Base-by-base conservation (phyloP, 2,888 invertebrate genomes). In the Uropetala carovei region DNA sequence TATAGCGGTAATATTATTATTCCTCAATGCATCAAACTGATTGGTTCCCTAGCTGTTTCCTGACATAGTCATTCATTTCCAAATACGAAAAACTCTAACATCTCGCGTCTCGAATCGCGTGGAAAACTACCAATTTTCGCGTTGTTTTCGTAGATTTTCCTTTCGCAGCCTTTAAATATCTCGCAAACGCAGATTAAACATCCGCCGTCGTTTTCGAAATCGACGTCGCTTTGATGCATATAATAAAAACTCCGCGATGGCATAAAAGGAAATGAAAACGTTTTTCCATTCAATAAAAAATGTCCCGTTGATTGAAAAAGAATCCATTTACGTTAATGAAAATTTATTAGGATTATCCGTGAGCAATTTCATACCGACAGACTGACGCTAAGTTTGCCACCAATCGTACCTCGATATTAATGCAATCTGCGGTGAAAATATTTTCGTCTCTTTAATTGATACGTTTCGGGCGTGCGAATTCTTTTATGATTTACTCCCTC, bases 301-400 rank as follows among this genome's bases (percentile, higher is more conserved):
- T 64, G 60, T 43, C 43, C 43, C 68, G 89, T 68, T 64, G 64
- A 89, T 89, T 89, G 89, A 89, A 89, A 89, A 89, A 68, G 89
- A 89, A 89, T 64, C 89, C 60, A 89, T 89, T 89, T 89, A 43
- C 89, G 43, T 89, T 89, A 58, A 89, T 89, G 89, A 89, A 89
- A 89, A 89, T 89, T 89, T 89, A 89, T 89, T 89, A 89, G 89
- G 89, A 89, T 89, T 89, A 89, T 89, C 89, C 89, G 68, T 64
- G 89, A 89, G 64, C 89, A 89, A 64, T 89, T 89, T 89, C 43
- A 56, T 43, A 58, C 89, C 89, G 58, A 43, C 89, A 89, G 60
- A 60, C 89, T 60, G 89, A 89, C 89, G 64, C 89, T 75, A 89
- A 89, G 64, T 89, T 89, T 89, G 30, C 60, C 60, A 68, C 89